Conservation (phyloP, 2,888 invertebrate genomes). For the Dascillus cervinus region DNA sequence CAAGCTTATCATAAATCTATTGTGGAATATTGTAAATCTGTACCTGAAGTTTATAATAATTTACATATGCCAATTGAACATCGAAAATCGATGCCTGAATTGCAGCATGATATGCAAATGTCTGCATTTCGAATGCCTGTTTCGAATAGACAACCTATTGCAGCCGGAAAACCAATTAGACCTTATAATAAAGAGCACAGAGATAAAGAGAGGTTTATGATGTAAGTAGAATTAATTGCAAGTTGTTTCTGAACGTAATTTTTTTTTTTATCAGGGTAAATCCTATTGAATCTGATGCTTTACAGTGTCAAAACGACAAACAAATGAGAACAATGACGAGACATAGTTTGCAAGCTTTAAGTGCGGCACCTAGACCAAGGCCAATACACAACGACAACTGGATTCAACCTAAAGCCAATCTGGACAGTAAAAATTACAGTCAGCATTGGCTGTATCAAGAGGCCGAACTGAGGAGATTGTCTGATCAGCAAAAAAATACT, state of each 20-base stretch:
- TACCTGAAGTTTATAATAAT: constrained; percentile 7
- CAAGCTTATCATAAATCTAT: constrained; percentile 27
- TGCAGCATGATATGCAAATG: constrained; percentile 37
- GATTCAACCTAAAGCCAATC: constrained; percentile 58
- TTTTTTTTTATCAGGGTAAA: constrained; percentile 15
- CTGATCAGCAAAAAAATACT: constrained; percentile 44
- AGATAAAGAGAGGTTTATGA: constrained; percentile 19
- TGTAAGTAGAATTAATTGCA: constrained; percentile 11
- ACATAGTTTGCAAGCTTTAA: constrained; percentile 60
- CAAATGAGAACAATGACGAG: constrained; percentile 55
- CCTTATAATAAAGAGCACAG: constrained; percentile 27
- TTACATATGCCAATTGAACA: constrained; percentile 31
- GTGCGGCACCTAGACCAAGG: constrained; percentile 71
- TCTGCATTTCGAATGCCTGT: constrained; percentile 39
- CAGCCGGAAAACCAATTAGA: constrained; percentile 51
- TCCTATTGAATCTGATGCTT: constrained; percentile 19
- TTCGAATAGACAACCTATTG: constrained; percentile 42
- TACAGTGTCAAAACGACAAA: constrained; percentile 16
- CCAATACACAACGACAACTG: constrained; percentile 64
- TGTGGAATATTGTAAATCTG: constrained; percentile 13
- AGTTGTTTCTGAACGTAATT: background rate
- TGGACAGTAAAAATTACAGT: constrained; percentile 55
- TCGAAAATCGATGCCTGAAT: constrained; percentile 37
- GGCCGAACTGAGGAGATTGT: constrained; percentile 76
- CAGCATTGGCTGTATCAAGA: constrained; percentile 93